Conservation (phyloP, 2,888 invertebrate genomes). For the Nemotelus pantherinus region DNA sequence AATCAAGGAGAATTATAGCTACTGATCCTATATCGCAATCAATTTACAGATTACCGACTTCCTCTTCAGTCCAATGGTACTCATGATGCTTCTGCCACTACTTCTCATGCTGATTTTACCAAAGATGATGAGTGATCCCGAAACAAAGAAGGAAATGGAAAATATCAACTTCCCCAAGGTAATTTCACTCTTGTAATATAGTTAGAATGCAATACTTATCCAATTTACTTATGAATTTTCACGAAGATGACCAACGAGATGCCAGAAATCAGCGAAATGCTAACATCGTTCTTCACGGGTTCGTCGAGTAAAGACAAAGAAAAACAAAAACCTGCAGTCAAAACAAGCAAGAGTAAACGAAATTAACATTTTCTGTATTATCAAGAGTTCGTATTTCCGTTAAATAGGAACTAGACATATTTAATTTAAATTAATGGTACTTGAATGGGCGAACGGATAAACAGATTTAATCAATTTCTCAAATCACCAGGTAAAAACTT, state of each 20-base stretch:
- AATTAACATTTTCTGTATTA: conserved; percentile 55
- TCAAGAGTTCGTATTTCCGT: conserved; percentile 1
- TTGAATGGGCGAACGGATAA: neutral
- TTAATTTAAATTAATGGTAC: conserved; percentile 27
- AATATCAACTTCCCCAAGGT: conserved; percentile 74
- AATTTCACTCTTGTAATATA: conserved; percentile 4
- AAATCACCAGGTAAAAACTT: neutral
- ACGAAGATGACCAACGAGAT: conserved; percentile 84
- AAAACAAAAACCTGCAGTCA: conserved; percentile 57
- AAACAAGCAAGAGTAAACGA: conserved; percentile 63
- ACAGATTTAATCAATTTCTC: neutral
- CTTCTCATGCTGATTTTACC: conserved; percentile 91
- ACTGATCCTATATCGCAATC: neutral
- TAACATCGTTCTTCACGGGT: conserved; percentile 87
- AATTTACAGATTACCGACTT: conserved; percentile 81
- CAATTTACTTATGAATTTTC: conserved; percentile 58
- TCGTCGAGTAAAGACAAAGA: conserved; percentile 62
- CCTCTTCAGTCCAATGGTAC: conserved; percentile 95
- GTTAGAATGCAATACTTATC: neutral
- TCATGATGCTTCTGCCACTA: conserved; percentile 96
- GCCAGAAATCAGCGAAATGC: conserved; percentile 95
- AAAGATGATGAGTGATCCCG: conserved; percentile 97
- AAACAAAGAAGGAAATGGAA: conserved; percentile 95
- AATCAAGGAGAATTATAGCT: neutral
- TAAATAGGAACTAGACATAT: conserved; percentile 34